A percentile compares a stretch with the other conserved stretches of the same genome.
Conservation (phyloP, 2,113 vertebrate species). For the Collichthys lucidus region DNA sequence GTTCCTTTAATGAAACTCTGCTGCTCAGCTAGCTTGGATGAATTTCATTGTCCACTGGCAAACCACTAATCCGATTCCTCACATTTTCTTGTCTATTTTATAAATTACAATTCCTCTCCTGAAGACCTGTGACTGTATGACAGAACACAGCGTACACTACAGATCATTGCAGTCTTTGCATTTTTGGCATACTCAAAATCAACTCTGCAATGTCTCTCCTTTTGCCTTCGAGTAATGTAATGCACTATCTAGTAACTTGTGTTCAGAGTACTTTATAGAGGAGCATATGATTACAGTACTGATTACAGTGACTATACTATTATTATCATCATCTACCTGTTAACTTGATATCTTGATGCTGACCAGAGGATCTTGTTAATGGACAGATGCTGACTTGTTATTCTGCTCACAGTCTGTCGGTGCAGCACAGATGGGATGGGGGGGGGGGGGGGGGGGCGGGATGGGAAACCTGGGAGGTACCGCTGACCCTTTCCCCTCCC, state of each 20-base stretch:
- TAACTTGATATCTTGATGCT: slow-evolving; percentile 71
- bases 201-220: background rate
- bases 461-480: slow-evolving; percentile 73
- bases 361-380: slow-evolving; percentile 60
- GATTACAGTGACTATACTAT: slow-evolving; percentile 33
- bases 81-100: background rate
- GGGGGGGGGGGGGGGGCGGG: slow-evolving; percentile 50
- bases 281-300: slow-evolving; percentile 36
- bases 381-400: slow-evolving; percentile 76
- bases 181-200: background rate
- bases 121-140: background rate
- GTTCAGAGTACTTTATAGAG: background rate
- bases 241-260: slow-evolving; percentile 27
- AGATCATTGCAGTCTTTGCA: background rate
- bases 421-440: slow-evolving; percentile 79
- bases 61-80: background rate
- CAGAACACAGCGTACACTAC: background rate
- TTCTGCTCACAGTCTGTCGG: slow-evolving; percentile 65
- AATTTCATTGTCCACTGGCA: background rate
- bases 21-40: background rate
- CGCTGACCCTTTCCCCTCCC: slow-evolving; percentile 68
- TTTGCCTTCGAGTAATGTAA: background rate
- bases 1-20: background rate
- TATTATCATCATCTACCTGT: slow-evolving; percentile 65
- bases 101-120: background rate